A percentile compares a stretch with the other conserved stretches of the same genome.
These are phyloP conservation scores for Scortum barcoo DNA, from an alignment of 2,113 vertebrate genomes.

Conservation along the genomic window DNA sequence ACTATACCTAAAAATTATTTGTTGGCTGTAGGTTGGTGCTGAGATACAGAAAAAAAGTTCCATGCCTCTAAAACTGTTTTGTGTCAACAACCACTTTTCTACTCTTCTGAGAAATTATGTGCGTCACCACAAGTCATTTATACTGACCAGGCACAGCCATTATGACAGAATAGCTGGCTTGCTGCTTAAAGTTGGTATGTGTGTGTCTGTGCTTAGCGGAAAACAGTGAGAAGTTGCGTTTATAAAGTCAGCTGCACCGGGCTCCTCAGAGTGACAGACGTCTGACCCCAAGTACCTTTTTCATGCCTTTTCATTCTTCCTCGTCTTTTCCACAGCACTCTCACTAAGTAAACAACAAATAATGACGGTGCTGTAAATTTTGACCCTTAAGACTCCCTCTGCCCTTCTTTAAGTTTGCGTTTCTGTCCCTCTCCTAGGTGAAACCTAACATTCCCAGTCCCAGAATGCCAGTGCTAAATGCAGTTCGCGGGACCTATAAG, in stretches of 20 bases:
- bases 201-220: background rate
- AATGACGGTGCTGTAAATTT: constrained; percentile 76
- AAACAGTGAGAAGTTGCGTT: constrained; percentile 9
- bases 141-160: background rate
- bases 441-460: constrained; percentile 60
- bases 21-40: background rate
- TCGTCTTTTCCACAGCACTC: constrained; percentile 41
- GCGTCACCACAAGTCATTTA: background rate
- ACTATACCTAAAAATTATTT: background rate
- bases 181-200: background rate
- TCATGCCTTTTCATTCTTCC: constrained; percentile 3
- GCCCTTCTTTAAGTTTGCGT: constrained; percentile 51
- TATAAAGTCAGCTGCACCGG: constrained; percentile 20
- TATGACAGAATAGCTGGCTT: background rate
- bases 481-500: constrained; percentile 34
- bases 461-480: constrained; percentile 46
- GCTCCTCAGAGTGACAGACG: background rate
- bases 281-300: constrained; percentile 29
- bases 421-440: constrained; percentile 79
- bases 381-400: constrained; percentile 64
- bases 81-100: background rate
- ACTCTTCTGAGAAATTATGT: background rate
- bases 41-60: background rate
- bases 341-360: constrained; percentile 73
- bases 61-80: background rate